Percentiles rank a stretch among this genome's conserved stretches.
Evolutionary conservation across 2,797 vertebrate species (phyloP).

Genomic region (Oceanodroma leucorhoa): DNA sequence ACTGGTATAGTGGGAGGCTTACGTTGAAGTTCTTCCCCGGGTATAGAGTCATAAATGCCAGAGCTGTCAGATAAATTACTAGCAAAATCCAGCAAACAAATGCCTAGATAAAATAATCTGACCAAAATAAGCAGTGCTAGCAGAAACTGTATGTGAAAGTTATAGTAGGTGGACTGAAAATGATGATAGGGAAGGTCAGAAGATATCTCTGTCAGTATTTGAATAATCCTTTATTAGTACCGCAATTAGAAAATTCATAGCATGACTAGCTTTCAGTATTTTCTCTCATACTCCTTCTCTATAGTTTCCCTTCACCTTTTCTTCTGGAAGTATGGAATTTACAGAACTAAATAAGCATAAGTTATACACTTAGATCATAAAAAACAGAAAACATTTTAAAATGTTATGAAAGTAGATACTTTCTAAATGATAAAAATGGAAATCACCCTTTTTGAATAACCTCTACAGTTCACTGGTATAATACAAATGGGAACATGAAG

Average conservation of each 20-base stretch:
- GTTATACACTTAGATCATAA: background rate
- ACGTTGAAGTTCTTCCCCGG: background rate
- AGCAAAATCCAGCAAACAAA: background rate
- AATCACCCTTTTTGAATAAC: conserved; percentile 30
- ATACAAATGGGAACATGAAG: conserved; percentile 9
- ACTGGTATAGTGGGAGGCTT: background rate
- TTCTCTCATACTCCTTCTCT: background rate
- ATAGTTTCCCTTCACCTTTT: background rate
- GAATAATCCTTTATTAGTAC: background rate
- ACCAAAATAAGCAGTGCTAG: background rate
- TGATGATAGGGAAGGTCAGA: background rate
- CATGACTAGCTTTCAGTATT: background rate
- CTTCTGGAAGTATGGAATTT: background rate
- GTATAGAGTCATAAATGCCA: background rate
- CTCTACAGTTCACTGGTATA: background rate
- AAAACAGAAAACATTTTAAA: background rate
- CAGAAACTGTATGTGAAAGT: background rate
- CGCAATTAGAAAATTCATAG: conserved; percentile 11
- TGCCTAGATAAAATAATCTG: background rate
- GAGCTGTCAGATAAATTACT: background rate
- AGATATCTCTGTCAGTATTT: background rate
- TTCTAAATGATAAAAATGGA: conserved; percentile 2
- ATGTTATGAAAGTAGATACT: background rate
- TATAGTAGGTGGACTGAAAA: background rate
- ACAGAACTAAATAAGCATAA: background rate